These are phyloP conservation scores for Rhopalosiphum padi DNA, from an alignment of 1,140 invertebrate genomes.

Conservation along the genomic window DNA sequence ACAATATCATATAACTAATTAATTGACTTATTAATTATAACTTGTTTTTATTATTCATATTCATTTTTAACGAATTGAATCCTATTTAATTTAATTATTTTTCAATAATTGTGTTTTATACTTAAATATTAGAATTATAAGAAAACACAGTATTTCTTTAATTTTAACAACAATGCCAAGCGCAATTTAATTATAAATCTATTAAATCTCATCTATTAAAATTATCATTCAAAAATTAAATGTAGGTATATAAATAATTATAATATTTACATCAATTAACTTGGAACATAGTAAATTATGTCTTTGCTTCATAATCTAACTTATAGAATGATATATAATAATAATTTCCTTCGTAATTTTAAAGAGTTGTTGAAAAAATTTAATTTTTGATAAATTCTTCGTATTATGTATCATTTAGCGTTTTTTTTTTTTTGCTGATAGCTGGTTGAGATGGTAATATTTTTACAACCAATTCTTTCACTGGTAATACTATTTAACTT, in stretches of 20 bases:
- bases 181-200: neutral
- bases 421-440: neutral
- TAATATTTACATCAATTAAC: neutral
- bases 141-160: neutral
- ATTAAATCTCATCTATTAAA: no score
- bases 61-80: neutral
- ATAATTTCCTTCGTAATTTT: neutral
- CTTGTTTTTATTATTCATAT: neutral
- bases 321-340: neutral
- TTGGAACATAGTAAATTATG: no score
- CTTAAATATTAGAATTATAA: neutral
- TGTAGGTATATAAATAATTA: neutral
- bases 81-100: neutral
- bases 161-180: neutral
- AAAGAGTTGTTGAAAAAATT: neutral
- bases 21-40: neutral
- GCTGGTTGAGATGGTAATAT: neutral
- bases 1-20: neutral
- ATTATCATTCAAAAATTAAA: neutral
- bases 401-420: neutral
- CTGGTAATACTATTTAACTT: neutral
- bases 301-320: neutral
- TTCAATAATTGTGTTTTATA: neutral
- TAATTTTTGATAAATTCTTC: neutral
- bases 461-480: neutral